phyloP scores from a whole-genome alignment of 2,888 invertebrate genomes.

The Euphydryas editha region DNA sequence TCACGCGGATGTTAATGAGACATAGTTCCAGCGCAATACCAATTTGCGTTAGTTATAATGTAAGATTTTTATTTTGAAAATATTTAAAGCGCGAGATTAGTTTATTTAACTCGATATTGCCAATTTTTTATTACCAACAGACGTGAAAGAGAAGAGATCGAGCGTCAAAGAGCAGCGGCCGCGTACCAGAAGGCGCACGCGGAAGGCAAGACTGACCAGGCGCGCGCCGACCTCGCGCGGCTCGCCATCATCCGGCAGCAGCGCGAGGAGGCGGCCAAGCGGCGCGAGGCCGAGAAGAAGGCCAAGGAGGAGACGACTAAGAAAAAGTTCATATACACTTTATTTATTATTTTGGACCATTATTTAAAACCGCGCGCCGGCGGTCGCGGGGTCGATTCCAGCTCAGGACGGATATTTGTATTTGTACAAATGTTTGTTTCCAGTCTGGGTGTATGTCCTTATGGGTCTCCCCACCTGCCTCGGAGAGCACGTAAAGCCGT shows the following conservation, averaged over 20 bases:
- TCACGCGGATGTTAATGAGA: no score
- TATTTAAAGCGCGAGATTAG: no score
- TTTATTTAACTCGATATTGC: no score
- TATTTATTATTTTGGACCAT: background rate
- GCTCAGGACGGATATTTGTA: no score
- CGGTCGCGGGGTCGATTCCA: no score
- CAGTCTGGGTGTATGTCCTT: no score
- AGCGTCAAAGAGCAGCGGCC: slow-evolving; percentile 94
- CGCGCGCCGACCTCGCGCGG: slow-evolving; percentile 96
- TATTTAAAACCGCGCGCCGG: background rate
- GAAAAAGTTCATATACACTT: slow-evolving; percentile 55
- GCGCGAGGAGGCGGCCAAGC: slow-evolving; percentile 96
- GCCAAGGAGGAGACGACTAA: slow-evolving; percentile 81
- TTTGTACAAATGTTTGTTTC: no score
- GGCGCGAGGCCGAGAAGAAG: slow-evolving; percentile 93
- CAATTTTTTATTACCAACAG: slow-evolving; percentile 55
- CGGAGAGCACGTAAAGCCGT: no score
- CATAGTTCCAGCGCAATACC: no score
- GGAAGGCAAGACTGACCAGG: slow-evolving; percentile 98
- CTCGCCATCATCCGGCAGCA: slow-evolving; percentile 97
- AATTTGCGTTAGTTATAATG: no score
- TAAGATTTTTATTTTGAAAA: no score
- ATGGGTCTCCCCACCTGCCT: no score
- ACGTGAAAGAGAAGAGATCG: slow-evolving; percentile 94
- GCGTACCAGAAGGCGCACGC: slow-evolving; percentile 97